These are phyloP conservation scores for Triops cancriformis DNA, from an alignment of 1,140 invertebrate genomes.

Conservation along the genomic window DNA sequence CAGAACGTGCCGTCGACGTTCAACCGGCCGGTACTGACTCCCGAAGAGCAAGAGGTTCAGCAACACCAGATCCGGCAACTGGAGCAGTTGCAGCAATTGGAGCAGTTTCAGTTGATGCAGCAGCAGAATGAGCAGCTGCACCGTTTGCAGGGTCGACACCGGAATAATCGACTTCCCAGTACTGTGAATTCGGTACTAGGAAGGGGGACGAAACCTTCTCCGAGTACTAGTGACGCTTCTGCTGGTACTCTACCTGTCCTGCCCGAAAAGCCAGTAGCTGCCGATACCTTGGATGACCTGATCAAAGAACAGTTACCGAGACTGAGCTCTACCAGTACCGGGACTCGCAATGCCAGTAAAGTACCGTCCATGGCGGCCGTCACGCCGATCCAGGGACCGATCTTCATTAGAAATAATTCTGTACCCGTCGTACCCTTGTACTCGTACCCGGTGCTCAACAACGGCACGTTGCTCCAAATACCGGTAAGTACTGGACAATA, in stretches of 20 bases:
- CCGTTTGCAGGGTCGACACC: not conserved
- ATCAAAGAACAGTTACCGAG: not conserved
- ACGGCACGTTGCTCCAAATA: conserved; percentile 74
- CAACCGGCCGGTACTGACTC: conserved; percentile 11
- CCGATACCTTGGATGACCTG: conserved; percentile 8
- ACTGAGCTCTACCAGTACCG: not conserved
- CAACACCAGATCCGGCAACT: not conserved
- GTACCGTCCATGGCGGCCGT: conserved; percentile 39
- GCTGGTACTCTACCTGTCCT: not conserved
- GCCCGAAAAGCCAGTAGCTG: not conserved
- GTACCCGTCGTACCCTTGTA: conserved; percentile 77
- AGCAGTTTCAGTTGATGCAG: conserved; percentile 21
- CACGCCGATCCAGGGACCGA: conserved; percentile 70
- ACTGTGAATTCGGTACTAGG: not conserved
- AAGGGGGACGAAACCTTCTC: not conserved
- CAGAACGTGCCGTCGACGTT: not conserved
- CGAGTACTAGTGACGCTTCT: not conserved
- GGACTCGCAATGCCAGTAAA: not conserved
- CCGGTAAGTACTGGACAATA: conserved; percentile 54
- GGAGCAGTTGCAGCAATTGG: conserved; percentile 24
- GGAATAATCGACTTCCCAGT: not conserved
- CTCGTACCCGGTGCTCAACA: conserved; percentile 68
- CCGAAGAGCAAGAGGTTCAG: conserved; percentile 10
- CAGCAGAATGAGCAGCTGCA: conserved; percentile 18
- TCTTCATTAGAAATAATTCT: conserved; percentile 59